These are phyloP conservation scores for Volucella zonaria DNA, from an alignment of 2,888 invertebrate genomes.

Conservation along the genomic window DNA sequence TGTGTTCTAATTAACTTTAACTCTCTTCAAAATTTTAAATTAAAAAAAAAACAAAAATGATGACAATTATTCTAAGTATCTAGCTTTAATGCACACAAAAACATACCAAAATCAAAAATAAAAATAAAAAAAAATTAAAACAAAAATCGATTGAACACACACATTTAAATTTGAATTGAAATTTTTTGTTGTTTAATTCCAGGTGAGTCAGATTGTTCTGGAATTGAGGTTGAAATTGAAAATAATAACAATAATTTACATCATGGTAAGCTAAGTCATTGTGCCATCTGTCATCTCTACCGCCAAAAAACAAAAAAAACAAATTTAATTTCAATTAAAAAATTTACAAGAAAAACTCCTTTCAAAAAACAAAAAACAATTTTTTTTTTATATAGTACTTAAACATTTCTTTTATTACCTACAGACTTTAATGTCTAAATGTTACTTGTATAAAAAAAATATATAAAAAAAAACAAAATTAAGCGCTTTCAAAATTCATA, in stretches of 20 bases:
- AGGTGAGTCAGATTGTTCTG: conserved; percentile 83
- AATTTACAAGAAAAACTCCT: conserved; percentile 59
- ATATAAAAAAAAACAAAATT: conserved; percentile 42
- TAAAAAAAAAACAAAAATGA: conserved; percentile 1
- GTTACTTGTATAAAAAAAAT: conserved; percentile 33
- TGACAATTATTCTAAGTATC: conserved; percentile 26
- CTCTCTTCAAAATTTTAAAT: conserved; percentile 24
- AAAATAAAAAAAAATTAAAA: conserved; percentile 8
- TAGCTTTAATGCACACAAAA: conserved; percentile 42
- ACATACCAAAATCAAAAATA: conserved; percentile 28
- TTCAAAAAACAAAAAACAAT: conserved; percentile 8
- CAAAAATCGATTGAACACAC: conserved; percentile 42
- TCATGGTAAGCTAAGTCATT: conserved; percentile 83
- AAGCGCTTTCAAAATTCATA: conserved; percentile 66
- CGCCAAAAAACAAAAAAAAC: conserved; percentile 54
- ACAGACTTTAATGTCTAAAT: conserved; percentile 65
- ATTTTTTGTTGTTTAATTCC: conserved; percentile 75
- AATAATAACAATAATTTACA: conserved; percentile 82
- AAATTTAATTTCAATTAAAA: not conserved
- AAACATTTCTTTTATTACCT: conserved; percentile 70
- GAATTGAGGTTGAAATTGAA: conserved; percentile 83
- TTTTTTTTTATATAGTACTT: conserved; percentile 51
- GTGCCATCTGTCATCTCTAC: conserved; percentile 81
- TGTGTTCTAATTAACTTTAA: conserved; percentile 48
- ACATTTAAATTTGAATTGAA: conserved; percentile 65